Conservation (phyloP, 1,140 invertebrate species). For the Limonius californicus region DNA sequence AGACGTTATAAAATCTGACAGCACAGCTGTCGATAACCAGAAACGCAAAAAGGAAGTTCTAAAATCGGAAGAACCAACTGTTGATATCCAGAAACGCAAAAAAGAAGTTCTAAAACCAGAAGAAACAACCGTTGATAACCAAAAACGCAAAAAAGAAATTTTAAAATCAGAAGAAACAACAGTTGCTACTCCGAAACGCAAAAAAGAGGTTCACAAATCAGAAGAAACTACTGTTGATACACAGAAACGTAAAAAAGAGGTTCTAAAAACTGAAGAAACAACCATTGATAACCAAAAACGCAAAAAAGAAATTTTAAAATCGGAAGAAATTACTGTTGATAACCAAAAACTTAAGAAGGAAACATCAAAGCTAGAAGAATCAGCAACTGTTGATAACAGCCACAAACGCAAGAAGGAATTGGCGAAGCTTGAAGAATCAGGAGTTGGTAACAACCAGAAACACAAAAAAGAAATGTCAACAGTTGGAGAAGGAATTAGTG, state of each 20-base stretch:
- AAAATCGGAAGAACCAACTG: constrained; percentile 25
- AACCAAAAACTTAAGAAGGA: neutral
- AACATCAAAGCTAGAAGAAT: neutral
- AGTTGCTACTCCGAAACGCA: too few species aligned
- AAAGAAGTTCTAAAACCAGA: neutral
- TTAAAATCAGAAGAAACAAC: too few species aligned
- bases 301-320: too few species aligned
- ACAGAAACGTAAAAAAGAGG: too few species aligned
- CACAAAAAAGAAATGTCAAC: too few species aligned
- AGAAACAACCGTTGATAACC: neutral
- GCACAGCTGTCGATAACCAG: neutral
- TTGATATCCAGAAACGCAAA: neutral
- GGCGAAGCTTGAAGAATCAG: too few species aligned
- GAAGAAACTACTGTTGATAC: neutral
- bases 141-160: constrained; percentile 48
- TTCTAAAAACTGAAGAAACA: too few species aligned
- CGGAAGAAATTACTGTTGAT: neutral
- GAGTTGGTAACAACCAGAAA: too few species aligned
- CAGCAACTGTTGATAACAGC: neutral
- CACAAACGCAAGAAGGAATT: constrained; percentile 48
- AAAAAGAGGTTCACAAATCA: constrained; percentile 48
- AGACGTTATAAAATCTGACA: neutral
- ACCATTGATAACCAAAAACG: too few species aligned
- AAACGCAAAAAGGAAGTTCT: constrained; percentile 51
- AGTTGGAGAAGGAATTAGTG: neutral